Percentiles rank a stretch among this genome's conserved stretches.
Evolutionary conservation across 2,113 vertebrate species (phyloP).

Genomic region (Myiopsitta monachus): DNA sequence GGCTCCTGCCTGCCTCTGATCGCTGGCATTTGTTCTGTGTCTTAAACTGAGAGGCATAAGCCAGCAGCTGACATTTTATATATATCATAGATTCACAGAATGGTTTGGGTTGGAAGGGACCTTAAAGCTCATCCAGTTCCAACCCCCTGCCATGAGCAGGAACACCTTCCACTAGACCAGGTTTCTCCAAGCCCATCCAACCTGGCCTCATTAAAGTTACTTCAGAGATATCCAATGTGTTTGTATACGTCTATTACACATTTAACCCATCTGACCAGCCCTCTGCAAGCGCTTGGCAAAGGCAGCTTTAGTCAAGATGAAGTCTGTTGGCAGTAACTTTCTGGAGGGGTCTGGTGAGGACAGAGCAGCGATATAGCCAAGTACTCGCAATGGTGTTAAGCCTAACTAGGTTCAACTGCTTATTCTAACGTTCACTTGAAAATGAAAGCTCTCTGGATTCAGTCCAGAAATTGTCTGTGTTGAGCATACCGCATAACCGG

Average conservation of each 20-base stretch:
- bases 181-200: background rate
- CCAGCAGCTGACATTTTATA: background rate
- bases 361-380: background rate
- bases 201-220: background rate
- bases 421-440: background rate
- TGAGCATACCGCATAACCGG: constrained; percentile 2
- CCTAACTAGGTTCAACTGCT: background rate
- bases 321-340: background rate
- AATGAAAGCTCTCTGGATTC: constrained; percentile 27
- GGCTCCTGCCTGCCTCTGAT: accelerated
- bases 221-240: background rate
- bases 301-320: background rate
- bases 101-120: background rate
- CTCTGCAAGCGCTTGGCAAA: background rate
- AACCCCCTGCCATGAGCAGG: background rate
- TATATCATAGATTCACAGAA: background rate
- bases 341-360: background rate
- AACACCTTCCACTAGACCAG: background rate
- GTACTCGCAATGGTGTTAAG: background rate
- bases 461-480: constrained; percentile 21
- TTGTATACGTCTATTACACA: background rate
- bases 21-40: background rate
- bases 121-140: background rate
- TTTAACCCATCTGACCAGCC: background rate
- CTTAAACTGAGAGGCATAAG: background rate